Base-by-base conservation (phyloP, 2,113 vertebrate species). In the Cyrtonyx montezumae region DNA sequence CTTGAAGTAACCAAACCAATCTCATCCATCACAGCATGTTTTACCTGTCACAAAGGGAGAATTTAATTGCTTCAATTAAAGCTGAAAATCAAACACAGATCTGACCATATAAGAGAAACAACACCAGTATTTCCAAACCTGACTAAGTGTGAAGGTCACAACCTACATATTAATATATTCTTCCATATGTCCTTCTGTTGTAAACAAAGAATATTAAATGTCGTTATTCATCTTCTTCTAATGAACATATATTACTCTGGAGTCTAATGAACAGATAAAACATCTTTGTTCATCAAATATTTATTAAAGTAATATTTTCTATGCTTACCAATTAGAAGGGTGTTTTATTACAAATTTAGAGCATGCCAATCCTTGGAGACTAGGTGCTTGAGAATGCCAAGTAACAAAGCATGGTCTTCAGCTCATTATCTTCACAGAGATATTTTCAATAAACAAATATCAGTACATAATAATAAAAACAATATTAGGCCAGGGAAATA, bases 161-260 rank as follows among this genome's bases (percentile, higher is more conserved):
- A 91, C 51, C 89, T 98, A 95, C 71, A 96, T 97, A 98, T 97
- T 98, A 94, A 98, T 97, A 91, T 59, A 61, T 96, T 96, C 88
- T 85, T 97, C 93, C 93, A 95, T 90, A 91, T 95, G 96, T 97
- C 90, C 93, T 97, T 97, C 85, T 91, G 87, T 81, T 97, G 90
- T 97, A 98, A 98, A 98, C 96, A 98, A 97, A 97, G 96, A 98
- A 95, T 97, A 98, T 97, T 98, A 97, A 98, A 96, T 90, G 93
- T 30, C 74, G 77, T 97, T 92, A 96, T 96, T 97, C 78, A 93
- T 96, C 82, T 94, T 95, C 56, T 88, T 67, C 88, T 98, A 97
- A 98, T 98, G 94, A 98, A 97, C 88, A 96, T 96, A 91, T 93
- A 96, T 96, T 97, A 96, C 95, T 94, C 84, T 88, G 45, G 76